Conservation (phyloP, 1,140 invertebrate genomes). For the Chymomyza costata region DNA sequence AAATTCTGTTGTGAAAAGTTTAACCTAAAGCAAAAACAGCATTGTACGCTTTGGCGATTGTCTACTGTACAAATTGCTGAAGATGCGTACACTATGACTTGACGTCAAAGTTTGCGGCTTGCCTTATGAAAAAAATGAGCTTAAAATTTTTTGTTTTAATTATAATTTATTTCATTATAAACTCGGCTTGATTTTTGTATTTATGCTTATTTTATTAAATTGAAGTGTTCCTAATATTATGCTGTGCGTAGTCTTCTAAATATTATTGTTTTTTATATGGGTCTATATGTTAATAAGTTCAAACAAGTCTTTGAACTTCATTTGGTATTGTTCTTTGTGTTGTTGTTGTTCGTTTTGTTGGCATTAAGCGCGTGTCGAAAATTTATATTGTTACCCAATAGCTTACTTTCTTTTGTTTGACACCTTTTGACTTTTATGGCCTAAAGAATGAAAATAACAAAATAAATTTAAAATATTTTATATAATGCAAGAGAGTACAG, state of each 20-base stretch:
- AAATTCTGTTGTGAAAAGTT: no score
- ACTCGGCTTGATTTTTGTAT: slow-evolving; percentile 18
- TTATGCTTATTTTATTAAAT: slow-evolving; percentile 14
- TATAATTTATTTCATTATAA: slow-evolving; percentile 28
- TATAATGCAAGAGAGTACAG: no score
- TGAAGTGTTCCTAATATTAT: no score
- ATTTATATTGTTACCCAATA: slow-evolving; percentile 10
- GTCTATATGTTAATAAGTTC: slow-evolving; percentile 21
- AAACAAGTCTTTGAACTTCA: slow-evolving; percentile 30
- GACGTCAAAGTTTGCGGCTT: no score
- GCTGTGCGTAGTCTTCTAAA: no score
- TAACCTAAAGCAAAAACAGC: no score
- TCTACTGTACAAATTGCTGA: no score
- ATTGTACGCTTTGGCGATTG: no score
- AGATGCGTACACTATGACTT: no score
- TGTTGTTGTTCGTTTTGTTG: slow-evolving; percentile 19
- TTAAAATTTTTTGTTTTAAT: slow-evolving; percentile 9
- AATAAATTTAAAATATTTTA: no score
- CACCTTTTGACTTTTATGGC: slow-evolving; percentile 42
- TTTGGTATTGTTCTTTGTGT: slow-evolving; percentile 13
- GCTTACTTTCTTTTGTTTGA: slow-evolving; percentile 38
- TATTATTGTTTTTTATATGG: slow-evolving; percentile 4
- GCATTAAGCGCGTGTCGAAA: background rate
- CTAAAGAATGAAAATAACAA: no score
- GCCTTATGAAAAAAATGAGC: no score